Evolutionary conservation across 2,113 vertebrate genomes (phyloP).

Genomic region (Siniperca knerii): DNA sequence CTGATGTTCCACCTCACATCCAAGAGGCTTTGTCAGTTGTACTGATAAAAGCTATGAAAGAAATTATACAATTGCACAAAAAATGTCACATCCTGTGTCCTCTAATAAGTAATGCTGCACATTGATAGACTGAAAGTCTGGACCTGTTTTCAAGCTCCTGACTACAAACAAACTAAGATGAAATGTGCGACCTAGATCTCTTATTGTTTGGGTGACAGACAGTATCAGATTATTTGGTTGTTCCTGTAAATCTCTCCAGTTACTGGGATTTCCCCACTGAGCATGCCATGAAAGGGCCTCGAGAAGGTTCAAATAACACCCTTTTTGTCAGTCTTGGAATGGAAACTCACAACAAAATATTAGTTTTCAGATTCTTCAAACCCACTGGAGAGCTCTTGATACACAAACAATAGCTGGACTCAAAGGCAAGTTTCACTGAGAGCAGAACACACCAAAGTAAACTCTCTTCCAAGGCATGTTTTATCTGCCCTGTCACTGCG

Average conservation of each 20-base stretch:
- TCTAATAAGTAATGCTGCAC: neutral
- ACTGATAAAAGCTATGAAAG: neutral
- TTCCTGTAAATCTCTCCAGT: conserved; percentile 37
- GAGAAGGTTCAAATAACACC: neutral
- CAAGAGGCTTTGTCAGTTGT: neutral
- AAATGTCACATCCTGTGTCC: neutral
- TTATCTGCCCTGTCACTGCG: neutral
- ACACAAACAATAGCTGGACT: conserved; percentile 18
- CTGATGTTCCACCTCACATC: neutral
- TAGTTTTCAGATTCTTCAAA: neutral
- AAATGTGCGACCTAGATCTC: neutral
- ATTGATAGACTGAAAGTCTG: neutral
- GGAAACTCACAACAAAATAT: conserved; percentile 8
- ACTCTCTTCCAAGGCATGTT: neutral
- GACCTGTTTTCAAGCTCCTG: neutral
- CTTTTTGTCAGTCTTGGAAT: neutral
- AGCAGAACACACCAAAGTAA: neutral
- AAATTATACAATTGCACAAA: neutral
- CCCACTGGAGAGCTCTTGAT: neutral
- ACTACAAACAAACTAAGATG: neutral
- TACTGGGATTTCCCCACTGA: conserved; percentile 7
- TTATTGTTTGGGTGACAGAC: conserved; percentile 2
- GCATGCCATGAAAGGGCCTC: neutral
- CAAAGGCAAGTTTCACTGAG: conserved; percentile 7
- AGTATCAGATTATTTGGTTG: conserved; percentile 27